A percentile compares a stretch with the other conserved stretches of the same genome.
Evolutionary conservation across 2,113 vertebrate genomes (phyloP).

Genomic region (Cyprinus carpio): DNA sequence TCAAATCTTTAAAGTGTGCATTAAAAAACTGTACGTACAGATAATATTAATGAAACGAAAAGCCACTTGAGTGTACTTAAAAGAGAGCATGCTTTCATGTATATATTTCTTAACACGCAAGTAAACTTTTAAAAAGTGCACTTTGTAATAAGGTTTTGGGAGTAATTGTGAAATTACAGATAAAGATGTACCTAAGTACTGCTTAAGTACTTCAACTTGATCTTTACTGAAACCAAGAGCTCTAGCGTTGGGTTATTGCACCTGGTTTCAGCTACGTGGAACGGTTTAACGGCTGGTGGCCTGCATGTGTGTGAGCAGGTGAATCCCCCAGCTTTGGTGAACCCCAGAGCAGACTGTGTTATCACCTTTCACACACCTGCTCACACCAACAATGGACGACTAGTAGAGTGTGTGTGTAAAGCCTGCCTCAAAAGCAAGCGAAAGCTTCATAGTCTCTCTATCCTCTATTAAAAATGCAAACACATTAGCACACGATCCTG

Average conservation of each 20-base stretch:
- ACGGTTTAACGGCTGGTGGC: constrained; percentile 55
- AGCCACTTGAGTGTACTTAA: too few species aligned
- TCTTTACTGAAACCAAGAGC: constrained; percentile 18
- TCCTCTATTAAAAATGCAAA: constrained; percentile 15
- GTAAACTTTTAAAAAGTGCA: too few species aligned
- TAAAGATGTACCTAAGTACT: too few species aligned
- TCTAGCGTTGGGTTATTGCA: constrained; percentile 23
- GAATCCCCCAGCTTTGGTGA: constrained; percentile 1
- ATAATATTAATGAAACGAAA: too few species aligned
- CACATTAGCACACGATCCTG: too few species aligned
- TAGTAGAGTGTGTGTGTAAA: not conserved
- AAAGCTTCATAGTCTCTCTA: not conserved
- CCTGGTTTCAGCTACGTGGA: constrained; percentile 45
- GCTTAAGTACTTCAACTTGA: not conserved
- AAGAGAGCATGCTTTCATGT: too few species aligned
- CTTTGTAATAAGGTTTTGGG: too few species aligned
- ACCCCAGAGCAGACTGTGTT: constrained; percentile 47
- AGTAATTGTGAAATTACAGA: too few species aligned
- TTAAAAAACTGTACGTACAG: too few species aligned
- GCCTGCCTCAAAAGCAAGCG: not conserved
- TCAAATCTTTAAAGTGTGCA: too few species aligned
- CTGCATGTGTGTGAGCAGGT: constrained; percentile 16
- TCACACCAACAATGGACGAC: constrained; percentile 22
- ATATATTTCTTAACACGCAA: too few species aligned
- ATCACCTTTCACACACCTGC: constrained; percentile 54